Evolutionary conservation across 2,888 invertebrate species (phyloP), one percentile per base, ranked within the genome.

Genomic region (Hyposoter dolosus): DNA sequence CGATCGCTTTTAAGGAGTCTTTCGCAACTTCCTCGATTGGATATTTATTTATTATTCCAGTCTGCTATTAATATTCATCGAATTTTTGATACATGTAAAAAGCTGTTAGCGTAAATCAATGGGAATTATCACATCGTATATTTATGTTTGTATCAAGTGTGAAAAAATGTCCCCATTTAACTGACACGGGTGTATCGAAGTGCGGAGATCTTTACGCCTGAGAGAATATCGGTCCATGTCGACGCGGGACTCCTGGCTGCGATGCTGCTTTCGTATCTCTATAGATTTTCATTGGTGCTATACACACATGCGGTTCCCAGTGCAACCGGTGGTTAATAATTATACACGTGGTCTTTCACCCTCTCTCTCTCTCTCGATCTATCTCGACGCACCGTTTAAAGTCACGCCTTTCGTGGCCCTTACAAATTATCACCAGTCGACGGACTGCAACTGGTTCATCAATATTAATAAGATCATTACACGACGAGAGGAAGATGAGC

Each of bases 391-490:
- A 75, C 78, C 86, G 82, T 84, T 86, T 83, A 82, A 84, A 86
- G 86, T 86, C 83, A 86, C 86, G 86, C 83, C 86, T 86, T 86
- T 23, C 82, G 78, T 79, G 75, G 82, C 78, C 89, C 85, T 88
- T 89, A 88, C 89, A 87, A 88, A 89, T 90, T 91, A 89, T 89
- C 89, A 88, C 88, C 85, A 83, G 86, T 82, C 83, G 47, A 53
- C 83, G 66, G 71, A 50, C 75, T 85, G 87, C 87, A 82, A 86
- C 88, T 82, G 89, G 88, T 87, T 88, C 89, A 91, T 91, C 90
- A 90, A 91, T 91, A 91, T 91, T 90, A 91, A 91, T 90, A 91
- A 90, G 90, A 89, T 87, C 86, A 84, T 87, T 87, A 88, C 83
- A 69, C 76, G 76, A 77, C 66, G 53, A 60, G 56, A 60, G 28